Base-by-base conservation (phyloP, 2,113 vertebrate genomes). In the Myanophis thanlyinensis region DNA sequence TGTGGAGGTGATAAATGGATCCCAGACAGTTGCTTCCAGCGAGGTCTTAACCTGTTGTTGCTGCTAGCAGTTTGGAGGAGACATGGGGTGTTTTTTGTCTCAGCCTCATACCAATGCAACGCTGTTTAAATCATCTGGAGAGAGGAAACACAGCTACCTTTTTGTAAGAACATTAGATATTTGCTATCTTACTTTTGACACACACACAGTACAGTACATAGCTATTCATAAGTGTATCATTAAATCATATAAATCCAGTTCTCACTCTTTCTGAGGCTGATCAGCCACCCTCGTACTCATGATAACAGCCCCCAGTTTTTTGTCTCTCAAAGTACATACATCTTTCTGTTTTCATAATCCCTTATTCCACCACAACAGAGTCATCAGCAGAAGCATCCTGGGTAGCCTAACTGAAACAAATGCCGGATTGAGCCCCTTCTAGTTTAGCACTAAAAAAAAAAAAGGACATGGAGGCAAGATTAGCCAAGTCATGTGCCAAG, bases 11-110 rank as follows among this genome's bases (percentile, higher is more conserved):
- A 96, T 94, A 94, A 95, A 95, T 92, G 90, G 92, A 67, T 35
- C 73, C 8, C 87, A 93, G 91, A 92, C 73, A 48, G 94, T 95
- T 94, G 94, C 97, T 67, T 95, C 96, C 97, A 94, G 94, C 93
- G 88, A 3, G 0, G 94, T 90, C 95, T 93, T 93, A 23, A 91
- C 94, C 97, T 86, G 93, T 88, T 86, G 93, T 88, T 53, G 93
- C 89, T 56, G 85, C 93, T 93, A 67, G 86, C 89, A 92, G 93
- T 89, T 93, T 22, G 10, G 93, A 93, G 94, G 93, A 86, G 94
- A 44, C 23, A 22, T 54, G 84, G 91, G 67, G 48, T 56, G 95
- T 87, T 8, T 97, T 94, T 95, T 96, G n/a, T 91, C 86, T 93
- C 62, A 87, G 25, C 93, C 88, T 96, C 49, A 1, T 91, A 95